These are phyloP conservation scores for Aporophyla nigra DNA, from an alignment of 2,888 invertebrate genomes.

Conservation along the genomic window DNA sequence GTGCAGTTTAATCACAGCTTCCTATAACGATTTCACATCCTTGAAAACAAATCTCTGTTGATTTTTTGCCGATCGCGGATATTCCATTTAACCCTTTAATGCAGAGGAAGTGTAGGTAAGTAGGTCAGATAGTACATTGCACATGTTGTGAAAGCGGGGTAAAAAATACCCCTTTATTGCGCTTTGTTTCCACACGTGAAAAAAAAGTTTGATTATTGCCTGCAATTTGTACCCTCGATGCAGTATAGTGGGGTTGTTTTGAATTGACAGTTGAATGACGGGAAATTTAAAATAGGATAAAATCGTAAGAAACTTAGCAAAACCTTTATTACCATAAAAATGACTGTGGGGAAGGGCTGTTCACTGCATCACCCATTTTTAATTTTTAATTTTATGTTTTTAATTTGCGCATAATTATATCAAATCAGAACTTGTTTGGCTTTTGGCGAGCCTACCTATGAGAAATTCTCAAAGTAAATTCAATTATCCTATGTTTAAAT, in stretches of 20 bases:
- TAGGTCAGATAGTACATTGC: constrained; percentile 89
- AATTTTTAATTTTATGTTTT: background rate
- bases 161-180: constrained; percentile 87
- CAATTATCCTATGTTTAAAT: too few species aligned
- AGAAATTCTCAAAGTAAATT: background rate
- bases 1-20: constrained; percentile 49
- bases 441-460: background rate
- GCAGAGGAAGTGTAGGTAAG: constrained; percentile 89
- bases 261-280: constrained; percentile 70
- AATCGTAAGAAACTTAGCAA: background rate
- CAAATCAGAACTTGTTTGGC: background rate
- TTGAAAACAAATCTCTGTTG: constrained; percentile 74
- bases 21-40: constrained; percentile 70
- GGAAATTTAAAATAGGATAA: background rate
- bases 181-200: constrained; percentile 86
- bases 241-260: constrained; percentile 68
- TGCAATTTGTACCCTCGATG: constrained; percentile 88
- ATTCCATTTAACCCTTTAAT: constrained; percentile 88
- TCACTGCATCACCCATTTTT: background rate
- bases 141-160: constrained; percentile 89
- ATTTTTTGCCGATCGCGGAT: constrained; percentile 83
- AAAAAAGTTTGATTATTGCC: constrained; percentile 89
- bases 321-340: too few species aligned
- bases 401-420: background rate
- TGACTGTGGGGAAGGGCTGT: background rate